These are phyloP conservation scores for Neuroterus valhalla DNA, from an alignment of 1,140 invertebrate genomes.

Conservation along the genomic window DNA sequence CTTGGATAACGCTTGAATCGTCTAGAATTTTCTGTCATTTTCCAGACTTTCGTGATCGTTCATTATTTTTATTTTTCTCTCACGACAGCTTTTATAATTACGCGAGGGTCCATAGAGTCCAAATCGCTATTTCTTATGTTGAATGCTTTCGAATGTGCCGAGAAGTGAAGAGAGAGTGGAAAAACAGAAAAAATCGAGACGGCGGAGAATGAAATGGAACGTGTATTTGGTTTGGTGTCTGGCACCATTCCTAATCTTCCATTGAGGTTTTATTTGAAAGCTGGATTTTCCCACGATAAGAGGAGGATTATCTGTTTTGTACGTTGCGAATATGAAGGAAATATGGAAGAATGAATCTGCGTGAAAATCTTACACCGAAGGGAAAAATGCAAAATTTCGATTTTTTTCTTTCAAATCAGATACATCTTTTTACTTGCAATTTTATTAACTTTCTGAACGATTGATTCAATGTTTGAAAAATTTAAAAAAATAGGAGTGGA, in stretches of 20 bases:
- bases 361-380: background rate
- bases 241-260: conserved; percentile 26
- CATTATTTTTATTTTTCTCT: background rate
- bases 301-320: background rate
- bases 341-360: background rate
- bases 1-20: too few relatives aligned
- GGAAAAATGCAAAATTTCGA: too few relatives aligned
- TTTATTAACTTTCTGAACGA: too few relatives aligned
- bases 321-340: conserved; percentile 24
- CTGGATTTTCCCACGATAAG: conserved; percentile 18
- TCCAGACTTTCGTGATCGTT: too few relatives aligned
- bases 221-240: conserved; percentile 28
- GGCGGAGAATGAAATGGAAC: conserved; percentile 23
- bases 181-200: conserved; percentile 1
- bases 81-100: background rate
- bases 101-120: background rate
- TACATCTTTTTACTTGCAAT: too few relatives aligned
- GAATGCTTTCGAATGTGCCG: conserved; percentile 2
- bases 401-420: too few relatives aligned
- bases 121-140: conserved; percentile 20
- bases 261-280: conserved; percentile 26
- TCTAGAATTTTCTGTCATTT: too few relatives aligned
- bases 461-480: too few relatives aligned
- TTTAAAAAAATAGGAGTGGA: too few relatives aligned
- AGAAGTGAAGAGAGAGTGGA: background rate